Evolutionary conservation across 2,888 invertebrate species (phyloP).

Genomic region (Allygus modestus): DNA sequence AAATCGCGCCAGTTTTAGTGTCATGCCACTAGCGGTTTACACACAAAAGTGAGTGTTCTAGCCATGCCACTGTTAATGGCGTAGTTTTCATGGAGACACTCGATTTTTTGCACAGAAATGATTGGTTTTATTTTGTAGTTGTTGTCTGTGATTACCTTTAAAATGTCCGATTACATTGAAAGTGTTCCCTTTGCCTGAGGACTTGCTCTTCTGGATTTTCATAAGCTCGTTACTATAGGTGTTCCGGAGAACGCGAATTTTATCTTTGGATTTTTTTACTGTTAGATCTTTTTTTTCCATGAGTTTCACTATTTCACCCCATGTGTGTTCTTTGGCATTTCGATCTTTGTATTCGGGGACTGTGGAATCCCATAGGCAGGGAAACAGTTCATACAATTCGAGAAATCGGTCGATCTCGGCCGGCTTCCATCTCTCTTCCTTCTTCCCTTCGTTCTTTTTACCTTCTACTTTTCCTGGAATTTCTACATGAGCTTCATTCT

Average conservation of each 20-base stretch:
- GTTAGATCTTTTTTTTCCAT: background rate
- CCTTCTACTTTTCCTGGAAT: background rate
- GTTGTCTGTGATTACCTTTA: too few species aligned
- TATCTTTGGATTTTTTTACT: background rate
- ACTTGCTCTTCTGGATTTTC: background rate
- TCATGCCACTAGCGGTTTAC: too few species aligned
- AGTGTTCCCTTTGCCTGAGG: background rate
- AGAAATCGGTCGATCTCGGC: conserved; percentile 8
- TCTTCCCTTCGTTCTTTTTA: background rate
- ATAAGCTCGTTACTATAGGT: background rate
- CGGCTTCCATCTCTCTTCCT: background rate
- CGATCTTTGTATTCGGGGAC: conserved; percentile 36
- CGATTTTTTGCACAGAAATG: too few species aligned
- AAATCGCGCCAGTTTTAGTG: too few species aligned
- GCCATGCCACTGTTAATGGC: too few species aligned
- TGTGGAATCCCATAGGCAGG: conserved; percentile 35
- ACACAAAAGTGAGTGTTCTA: too few species aligned
- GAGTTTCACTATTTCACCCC: background rate
- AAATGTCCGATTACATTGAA: too few species aligned
- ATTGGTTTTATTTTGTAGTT: too few species aligned
- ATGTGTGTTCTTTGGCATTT: conserved; percentile 33
- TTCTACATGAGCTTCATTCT: background rate
- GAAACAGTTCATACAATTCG: conserved; percentile 15
- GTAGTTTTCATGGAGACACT: too few species aligned
- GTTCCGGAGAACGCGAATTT: conserved; percentile 2